These are phyloP conservation scores for Myripristis jacobus DNA, from an alignment of 2,797 vertebrate species.

Conservation along the genomic window DNA sequence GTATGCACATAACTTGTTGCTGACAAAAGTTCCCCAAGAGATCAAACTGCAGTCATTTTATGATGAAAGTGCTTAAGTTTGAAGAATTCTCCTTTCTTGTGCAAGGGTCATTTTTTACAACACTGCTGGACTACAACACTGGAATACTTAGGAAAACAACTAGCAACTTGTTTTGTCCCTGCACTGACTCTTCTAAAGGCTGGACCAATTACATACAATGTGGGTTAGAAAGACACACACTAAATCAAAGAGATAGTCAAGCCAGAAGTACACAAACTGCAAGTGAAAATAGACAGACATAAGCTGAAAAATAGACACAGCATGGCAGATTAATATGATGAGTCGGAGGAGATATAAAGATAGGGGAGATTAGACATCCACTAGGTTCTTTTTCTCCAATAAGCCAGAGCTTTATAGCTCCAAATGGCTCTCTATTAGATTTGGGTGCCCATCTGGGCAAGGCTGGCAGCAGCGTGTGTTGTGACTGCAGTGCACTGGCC, in stretches of 20 bases:
- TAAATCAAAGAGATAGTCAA: slow-evolving; percentile 41
- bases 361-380: slow-evolving; percentile 75
- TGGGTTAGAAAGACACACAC: slow-evolving; percentile 13
- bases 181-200: neutral
- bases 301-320: slow-evolving; percentile 36
- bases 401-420: slow-evolving; percentile 78
- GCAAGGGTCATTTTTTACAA: slow-evolving; percentile 30
- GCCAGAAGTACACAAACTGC: slow-evolving; percentile 45
- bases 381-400: slow-evolving; percentile 75
- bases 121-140: slow-evolving; percentile 10
- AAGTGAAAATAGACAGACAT: slow-evolving; percentile 49
- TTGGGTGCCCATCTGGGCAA: slow-evolving; percentile 83
- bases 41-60: slow-evolving; percentile 31
- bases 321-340: slow-evolving; percentile 72
- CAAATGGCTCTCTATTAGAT: slow-evolving; percentile 87
- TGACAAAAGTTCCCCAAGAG: slow-evolving; percentile 47
- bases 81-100: slow-evolving; percentile 36
- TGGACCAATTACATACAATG: slow-evolving; percentile 17
- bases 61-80: slow-evolving; percentile 31
- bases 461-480: slow-evolving; percentile 78
- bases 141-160: neutral
- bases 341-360: slow-evolving; percentile 70
- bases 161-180: neutral
- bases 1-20: slow-evolving; percentile 67
- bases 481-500: slow-evolving; percentile 76